Evolutionary conservation across 1,140 invertebrate genomes (phyloP).

Genomic region (Bombus confusus): DNA sequence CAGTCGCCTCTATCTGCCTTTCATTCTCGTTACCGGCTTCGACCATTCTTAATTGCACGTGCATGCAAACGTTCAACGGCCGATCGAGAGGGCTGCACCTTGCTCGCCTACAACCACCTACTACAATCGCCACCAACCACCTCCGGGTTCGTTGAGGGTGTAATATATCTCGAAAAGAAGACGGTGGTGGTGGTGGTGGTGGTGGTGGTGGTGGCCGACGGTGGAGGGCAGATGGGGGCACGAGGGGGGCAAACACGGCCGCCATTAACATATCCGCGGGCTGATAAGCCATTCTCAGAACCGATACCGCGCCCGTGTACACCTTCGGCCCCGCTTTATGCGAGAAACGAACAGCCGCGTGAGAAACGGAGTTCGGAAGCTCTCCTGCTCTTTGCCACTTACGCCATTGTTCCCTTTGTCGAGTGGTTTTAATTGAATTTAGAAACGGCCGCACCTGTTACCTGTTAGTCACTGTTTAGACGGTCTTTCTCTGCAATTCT

Average conservation of each 20-base stretch:
- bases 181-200: conserved; percentile 41
- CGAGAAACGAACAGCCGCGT: conserved; percentile 64
- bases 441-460: not conserved
- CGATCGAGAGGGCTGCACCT: conserved; percentile 56
- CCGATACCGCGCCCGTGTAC: conserved; percentile 74
- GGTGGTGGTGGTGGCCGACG: conserved; percentile 46
- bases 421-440: conserved; percentile 15
- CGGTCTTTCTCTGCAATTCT: not conserved
- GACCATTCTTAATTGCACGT: conserved; percentile 77
- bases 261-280: conserved; percentile 81
- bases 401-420: conserved; percentile 21
- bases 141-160: conserved; percentile 67
- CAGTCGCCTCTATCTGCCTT: conserved; percentile 10
- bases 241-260: conserved; percentile 72
- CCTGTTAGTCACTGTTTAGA: not conserved
- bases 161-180: conserved; percentile 75
- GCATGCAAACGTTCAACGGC: conserved; percentile 71
- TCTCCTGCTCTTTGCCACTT: conserved; percentile 32
- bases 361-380: conserved; percentile 65
- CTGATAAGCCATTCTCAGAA: conserved; percentile 81
- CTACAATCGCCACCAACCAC: conserved; percentile 57
- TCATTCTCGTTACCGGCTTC: conserved; percentile 46
- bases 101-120: conserved; percentile 45
- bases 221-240: conserved; percentile 23
- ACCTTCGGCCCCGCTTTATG: conserved; percentile 68